These are phyloP conservation scores for Herpetotheres cachinnans DNA, from an alignment of 2,113 vertebrate genomes.

Conservation along the genomic window DNA sequence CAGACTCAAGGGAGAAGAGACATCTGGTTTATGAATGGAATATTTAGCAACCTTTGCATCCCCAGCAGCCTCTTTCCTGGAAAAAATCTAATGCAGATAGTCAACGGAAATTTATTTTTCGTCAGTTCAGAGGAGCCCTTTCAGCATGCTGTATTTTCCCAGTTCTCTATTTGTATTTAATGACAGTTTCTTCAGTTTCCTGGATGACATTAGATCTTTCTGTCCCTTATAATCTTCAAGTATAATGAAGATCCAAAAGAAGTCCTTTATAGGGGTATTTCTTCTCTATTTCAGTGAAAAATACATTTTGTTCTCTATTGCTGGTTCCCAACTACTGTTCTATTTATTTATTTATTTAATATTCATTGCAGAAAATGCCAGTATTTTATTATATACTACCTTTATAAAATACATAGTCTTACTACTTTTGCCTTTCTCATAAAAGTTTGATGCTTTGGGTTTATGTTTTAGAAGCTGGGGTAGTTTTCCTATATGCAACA, in stretches of 20 bases:
- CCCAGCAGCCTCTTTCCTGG: background rate
- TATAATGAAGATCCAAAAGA: conserved; percentile 30
- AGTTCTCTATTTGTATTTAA: conserved; percentile 35
- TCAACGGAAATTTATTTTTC: background rate
- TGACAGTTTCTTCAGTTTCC: conserved; percentile 39
- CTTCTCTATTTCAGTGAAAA: background rate
- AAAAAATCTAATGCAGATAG: background rate
- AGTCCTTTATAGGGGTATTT: background rate
- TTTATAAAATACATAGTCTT: background rate
- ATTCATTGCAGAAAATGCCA: background rate
- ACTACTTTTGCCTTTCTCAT: background rate
- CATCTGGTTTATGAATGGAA: conserved; percentile 26
- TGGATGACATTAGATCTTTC: conserved; percentile 23
- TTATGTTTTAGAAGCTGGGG: background rate
- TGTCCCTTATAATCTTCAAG: conserved; percentile 1
- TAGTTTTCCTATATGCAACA: background rate
- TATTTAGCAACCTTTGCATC: conserved; percentile 27
- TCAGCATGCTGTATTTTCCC: background rate
- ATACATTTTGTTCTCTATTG: background rate
- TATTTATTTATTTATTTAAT: background rate
- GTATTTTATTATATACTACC: background rate
- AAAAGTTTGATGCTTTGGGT: background rate
- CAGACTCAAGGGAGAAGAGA: conserved; percentile 12
- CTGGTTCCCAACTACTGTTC: background rate
- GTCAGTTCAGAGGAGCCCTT: background rate